Evolutionary conservation across 2,113 vertebrate genomes (phyloP).

Genomic region (Heterochromis multidens): DNA sequence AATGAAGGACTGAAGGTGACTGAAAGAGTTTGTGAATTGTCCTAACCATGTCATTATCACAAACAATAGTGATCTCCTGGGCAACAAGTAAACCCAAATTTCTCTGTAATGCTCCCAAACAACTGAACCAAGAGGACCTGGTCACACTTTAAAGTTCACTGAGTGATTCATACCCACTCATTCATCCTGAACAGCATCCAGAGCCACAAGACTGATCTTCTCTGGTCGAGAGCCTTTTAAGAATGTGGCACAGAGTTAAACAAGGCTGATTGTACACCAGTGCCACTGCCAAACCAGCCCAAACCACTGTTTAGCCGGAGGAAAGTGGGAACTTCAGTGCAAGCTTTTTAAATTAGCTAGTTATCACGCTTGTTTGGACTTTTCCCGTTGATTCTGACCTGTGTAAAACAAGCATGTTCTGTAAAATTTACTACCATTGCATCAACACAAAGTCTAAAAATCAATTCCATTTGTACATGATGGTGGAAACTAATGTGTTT

Average conservation of each 20-base stretch:
- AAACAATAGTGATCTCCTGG: constrained; percentile 49
- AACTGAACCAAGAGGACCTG: constrained; percentile 12
- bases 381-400: neutral
- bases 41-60: constrained; percentile 42
- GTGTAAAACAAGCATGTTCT: neutral
- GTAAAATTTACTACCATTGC: neutral
- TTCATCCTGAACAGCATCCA: constrained; percentile 38
- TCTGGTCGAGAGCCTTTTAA: constrained; percentile 18
- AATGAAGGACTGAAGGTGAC: constrained; percentile 10
- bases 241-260: constrained; percentile 48
- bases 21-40: constrained; percentile 2
- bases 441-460: neutral
- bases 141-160: constrained; percentile 21
- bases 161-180: constrained; percentile 51
- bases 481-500: neutral
- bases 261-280: constrained; percentile 11
- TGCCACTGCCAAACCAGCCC: constrained; percentile 29
- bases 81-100: constrained; percentile 28
- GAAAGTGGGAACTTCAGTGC: neutral
- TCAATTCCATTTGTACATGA: neutral
- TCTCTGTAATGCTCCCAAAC: neutral
- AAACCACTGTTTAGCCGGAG: constrained; percentile 14
- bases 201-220: constrained; percentile 40
- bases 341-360: neutral
- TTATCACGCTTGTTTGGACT: constrained; percentile 22